Evolutionary conservation across 2,797 vertebrate genomes (phyloP), one percentile per base, ranked within the genome.

Genomic region (Sebastes taczanowskii): DNA sequence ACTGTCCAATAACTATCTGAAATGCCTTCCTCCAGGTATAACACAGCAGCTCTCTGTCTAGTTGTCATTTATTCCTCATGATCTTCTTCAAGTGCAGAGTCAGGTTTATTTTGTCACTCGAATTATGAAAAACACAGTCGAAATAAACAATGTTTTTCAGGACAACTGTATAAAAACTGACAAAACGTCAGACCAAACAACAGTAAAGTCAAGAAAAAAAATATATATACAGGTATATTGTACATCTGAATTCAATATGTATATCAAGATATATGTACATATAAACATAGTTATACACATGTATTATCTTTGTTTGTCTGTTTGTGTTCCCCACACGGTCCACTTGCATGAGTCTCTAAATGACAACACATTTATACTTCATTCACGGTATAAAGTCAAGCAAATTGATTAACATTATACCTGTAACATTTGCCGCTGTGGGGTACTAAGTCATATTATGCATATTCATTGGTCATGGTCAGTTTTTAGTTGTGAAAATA

Each of bases 1-100:
- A 65, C 91, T 99, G 88, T 97, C 97, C 35, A 98, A 97, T 85
- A 99, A 99, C 95, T 96, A 97, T 60, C 95, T 99, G 65, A 97
- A 96, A 77, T 97, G 94, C 70, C 95, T 99, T 77, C 98, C 98
- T 83, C 95, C 97, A 96, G 98, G 98, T 99, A 93, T 72, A 60
- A 27, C 5, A 11, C 58, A 13, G 13, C 20, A 11, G 42, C 58
- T 30, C 2, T 16, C 2, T 27, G 11, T 55, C 4, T 14, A 34
- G 16, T 32, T 69, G 16, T 29, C 29, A 10, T 42, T 25, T 30
- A 16, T 22, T 22, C 5, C 6, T 30, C 11, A 4, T 13, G 4
- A n/a, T 52, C n/a, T 35, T 67, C 0, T 42, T 35, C 10, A 49
- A 30, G 3, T 10, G n/a, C 20, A 10, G 53, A 11, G 11, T 52